Base-by-base conservation (phyloP, 2,888 invertebrate species). In the Parthenolecanium corni region DNA sequence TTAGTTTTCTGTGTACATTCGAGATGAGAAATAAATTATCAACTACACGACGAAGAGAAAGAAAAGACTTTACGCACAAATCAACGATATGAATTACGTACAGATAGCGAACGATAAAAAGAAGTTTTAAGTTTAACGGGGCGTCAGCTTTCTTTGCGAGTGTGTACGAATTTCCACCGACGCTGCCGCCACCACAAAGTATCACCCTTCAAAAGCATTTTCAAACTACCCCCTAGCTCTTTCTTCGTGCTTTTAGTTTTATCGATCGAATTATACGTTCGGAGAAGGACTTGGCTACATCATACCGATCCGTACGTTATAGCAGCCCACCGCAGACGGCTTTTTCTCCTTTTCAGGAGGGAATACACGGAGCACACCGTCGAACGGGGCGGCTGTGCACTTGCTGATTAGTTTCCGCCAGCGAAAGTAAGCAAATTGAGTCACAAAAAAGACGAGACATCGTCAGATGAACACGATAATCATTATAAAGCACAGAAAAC, bases 61-160 rank as follows among this genome's bases (percentile, higher is more conserved):
- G 25, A 46, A 23, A 23, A 31, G 23, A 25, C 57, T 54, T 14
- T 16, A 36, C 38, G 40, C 40, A 14, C 36, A 38, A 47, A 18
- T 58, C 18, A 14, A 49, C 49, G 23, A 49, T 21, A 49, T 14
- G 12, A 49, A 49, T 47, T 58, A 31, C 58, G 25, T 47, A 20
- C 11, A 49, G 20, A 46, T 40, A 44, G 9, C 20, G 9, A 31
- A 6, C 31, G 31, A 9, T 31, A 31, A 31, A 53, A 53, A 31
- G 36, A 58, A 58, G 36, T 25, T 36, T 25, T 47, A 47, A 46
- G 6, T 36, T 49, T 49, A 38, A 58, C 47, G 49, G 58, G 58
- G 58, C 58, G 58, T 58, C 58, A 58, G 58, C 58, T 58, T 58
- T 58, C 58, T 58, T 21, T 31, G 31, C 31, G 31, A 6, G 31